Percentiles rank a stretch among this genome's conserved stretches.
Conservation (phyloP, 2,113 vertebrate species). For the Mastomys natalensis region DNA sequence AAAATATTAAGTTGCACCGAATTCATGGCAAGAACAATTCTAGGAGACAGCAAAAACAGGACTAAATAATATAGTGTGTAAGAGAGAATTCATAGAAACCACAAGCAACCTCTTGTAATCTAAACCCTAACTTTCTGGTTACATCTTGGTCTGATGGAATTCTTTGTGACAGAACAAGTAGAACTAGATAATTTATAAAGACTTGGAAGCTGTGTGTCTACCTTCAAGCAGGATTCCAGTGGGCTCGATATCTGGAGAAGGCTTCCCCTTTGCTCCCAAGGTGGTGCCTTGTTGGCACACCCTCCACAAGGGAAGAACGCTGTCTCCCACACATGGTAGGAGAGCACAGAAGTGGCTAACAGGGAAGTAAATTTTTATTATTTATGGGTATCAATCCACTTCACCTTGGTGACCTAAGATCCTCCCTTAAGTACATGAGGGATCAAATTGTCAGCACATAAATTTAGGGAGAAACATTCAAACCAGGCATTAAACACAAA, state of each 20-base stretch:
- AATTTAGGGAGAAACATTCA: neutral
- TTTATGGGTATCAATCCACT: neutral
- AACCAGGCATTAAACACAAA: neutral
- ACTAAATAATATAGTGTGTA: neutral
- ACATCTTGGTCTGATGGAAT: neutral
- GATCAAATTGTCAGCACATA: neutral
- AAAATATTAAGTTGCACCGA: slow-evolving; percentile 69
- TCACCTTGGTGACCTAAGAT: neutral
- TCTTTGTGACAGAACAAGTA: neutral
- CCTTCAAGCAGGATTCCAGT: neutral
- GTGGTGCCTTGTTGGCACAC: neutral
- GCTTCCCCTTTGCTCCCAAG: neutral
- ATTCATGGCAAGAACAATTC: slow-evolving; percentile 58
- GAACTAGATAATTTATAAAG: neutral
- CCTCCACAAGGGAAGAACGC: neutral
- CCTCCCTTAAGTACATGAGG: neutral
- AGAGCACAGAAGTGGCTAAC: neutral
- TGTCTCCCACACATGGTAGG: neutral
- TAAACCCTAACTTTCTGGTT: slow-evolving; percentile 39
- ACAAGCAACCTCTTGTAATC: slow-evolving; percentile 37
- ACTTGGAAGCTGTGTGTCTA: neutral
- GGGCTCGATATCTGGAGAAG: neutral
- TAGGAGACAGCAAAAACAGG: neutral
- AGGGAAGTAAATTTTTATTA: neutral
- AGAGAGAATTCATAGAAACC: slow-evolving; percentile 13